These are phyloP conservation scores for Bagarius yarrelli DNA, from an alignment of 2,113 vertebrate genomes.

Conservation along the genomic window DNA sequence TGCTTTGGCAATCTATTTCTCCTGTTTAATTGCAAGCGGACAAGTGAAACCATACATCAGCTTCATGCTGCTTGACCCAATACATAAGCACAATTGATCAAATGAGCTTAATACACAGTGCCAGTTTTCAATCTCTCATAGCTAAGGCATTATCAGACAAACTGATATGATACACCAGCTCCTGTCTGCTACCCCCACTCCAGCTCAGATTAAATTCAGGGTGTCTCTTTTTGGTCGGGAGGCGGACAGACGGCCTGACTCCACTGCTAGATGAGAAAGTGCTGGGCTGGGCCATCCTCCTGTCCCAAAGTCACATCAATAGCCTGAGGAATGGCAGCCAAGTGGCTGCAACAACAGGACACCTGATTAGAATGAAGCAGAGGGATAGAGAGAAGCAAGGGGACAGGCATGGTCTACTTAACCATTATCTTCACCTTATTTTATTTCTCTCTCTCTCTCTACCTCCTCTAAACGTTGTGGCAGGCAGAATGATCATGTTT, in stretches of 20 bases:
- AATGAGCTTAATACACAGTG: constrained; percentile 79
- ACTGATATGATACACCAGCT: constrained; percentile 75
- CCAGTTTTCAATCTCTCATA: constrained; percentile 76
- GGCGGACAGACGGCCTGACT: constrained; percentile 82
- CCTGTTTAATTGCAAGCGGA: constrained; percentile 60
- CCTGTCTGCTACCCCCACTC: constrained; percentile 65
- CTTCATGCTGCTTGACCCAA: constrained; percentile 74
- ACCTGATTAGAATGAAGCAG: constrained; percentile 66
- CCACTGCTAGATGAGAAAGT: constrained; percentile 67
- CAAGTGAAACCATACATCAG: constrained; percentile 74
- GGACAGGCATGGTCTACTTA: constrained; percentile 61
- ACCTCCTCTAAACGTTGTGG: constrained; percentile 55
- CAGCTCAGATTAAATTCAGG: constrained; percentile 68
- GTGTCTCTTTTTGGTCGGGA: constrained; percentile 63
- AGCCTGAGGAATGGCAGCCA: constrained; percentile 68
- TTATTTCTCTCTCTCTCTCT: constrained; percentile 33
- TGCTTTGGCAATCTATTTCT: constrained; percentile 55
- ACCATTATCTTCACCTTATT: constrained; percentile 20
- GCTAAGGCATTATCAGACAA: constrained; percentile 79
- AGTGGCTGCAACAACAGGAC: constrained; percentile 63
- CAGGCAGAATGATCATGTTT: constrained; percentile 70
- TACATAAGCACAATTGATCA: constrained; percentile 82
- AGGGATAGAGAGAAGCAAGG: constrained; percentile 46
- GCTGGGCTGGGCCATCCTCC: constrained; percentile 54
- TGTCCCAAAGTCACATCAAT: constrained; percentile 67